Evolutionary conservation across 2,113 vertebrate genomes (phyloP).

Genomic region (Amazona guildingii): DNA sequence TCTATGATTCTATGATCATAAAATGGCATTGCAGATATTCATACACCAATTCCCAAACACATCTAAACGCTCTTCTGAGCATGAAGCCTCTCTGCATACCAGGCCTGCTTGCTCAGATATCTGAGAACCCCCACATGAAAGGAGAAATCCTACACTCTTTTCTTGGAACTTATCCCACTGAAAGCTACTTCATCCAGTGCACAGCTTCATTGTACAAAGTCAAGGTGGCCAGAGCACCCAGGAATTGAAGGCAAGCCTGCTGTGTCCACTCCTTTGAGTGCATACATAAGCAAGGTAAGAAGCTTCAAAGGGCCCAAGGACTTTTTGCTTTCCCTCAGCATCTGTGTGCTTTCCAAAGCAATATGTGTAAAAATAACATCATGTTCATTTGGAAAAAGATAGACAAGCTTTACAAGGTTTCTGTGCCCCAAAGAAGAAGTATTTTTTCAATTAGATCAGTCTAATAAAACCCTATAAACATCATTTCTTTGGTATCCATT

Average conservation of each 20-base stretch:
- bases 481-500: not conserved
- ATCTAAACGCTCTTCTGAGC: not conserved
- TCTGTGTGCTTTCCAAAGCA: not conserved
- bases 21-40: not conserved
- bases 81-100: rapidly evolving
- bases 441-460: not conserved
- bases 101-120: not conserved
- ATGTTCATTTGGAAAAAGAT: not conserved
- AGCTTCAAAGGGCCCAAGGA: not conserved
- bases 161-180: not conserved
- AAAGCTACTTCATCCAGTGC: not conserved
- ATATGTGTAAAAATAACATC: not conserved
- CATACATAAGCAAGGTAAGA: not conserved
- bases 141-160: not conserved
- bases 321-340: not conserved
- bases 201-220: not conserved
- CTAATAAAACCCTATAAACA: not conserved
- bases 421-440: not conserved
- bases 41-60: not conserved
- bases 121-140: not conserved
- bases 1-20: not conserved
- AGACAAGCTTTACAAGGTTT: not conserved
- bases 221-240: not conserved
- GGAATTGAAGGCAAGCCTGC: not conserved
- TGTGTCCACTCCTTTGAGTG: not conserved